Conservation (phyloP, 2,888 invertebrate genomes). For the Charanyca ferruginea region DNA sequence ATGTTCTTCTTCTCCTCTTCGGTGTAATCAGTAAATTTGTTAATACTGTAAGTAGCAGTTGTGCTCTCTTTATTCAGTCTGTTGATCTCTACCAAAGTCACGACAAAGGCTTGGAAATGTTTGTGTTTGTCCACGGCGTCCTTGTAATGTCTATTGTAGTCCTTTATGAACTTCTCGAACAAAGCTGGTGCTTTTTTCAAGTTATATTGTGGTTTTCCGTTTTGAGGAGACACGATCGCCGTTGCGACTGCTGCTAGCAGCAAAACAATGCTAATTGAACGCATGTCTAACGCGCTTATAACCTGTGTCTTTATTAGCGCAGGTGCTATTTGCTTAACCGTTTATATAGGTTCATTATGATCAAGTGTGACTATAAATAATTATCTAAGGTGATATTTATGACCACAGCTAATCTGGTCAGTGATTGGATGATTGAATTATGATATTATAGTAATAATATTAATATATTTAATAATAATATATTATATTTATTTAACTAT, state of each 20-base stretch:
- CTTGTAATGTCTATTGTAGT: constrained; percentile 70
- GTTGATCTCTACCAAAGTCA: constrained; percentile 67
- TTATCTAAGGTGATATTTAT: constrained; percentile 25
- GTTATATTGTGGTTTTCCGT: constrained; percentile 62
- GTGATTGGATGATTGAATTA: not conserved
- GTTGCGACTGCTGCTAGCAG: constrained; percentile 51
- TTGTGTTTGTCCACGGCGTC: constrained; percentile 67
- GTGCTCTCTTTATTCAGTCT: constrained; percentile 52
- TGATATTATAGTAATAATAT: no score
- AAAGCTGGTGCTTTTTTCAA: constrained; percentile 62
- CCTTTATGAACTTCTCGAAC: constrained; percentile 71
- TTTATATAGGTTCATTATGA: constrained; percentile 30
- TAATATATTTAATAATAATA: no score
- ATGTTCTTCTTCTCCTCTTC: constrained; percentile 55
- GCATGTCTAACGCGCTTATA: constrained; percentile 30
- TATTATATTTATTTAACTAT: no score
- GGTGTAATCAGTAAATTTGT: constrained; percentile 73
- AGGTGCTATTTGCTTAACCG: not conserved
- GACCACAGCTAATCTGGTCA: constrained; percentile 17
- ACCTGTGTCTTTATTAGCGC: constrained; percentile 4
- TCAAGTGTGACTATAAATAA: constrained; percentile 29
- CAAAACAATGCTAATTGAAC: constrained; percentile 36
- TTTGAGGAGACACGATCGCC: constrained; percentile 28
- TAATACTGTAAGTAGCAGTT: constrained; percentile 67
- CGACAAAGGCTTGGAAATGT: constrained; percentile 71